Evolutionary conservation across 2,888 invertebrate species (phyloP).

Genomic region (Lumbricus terrestris): DNA sequence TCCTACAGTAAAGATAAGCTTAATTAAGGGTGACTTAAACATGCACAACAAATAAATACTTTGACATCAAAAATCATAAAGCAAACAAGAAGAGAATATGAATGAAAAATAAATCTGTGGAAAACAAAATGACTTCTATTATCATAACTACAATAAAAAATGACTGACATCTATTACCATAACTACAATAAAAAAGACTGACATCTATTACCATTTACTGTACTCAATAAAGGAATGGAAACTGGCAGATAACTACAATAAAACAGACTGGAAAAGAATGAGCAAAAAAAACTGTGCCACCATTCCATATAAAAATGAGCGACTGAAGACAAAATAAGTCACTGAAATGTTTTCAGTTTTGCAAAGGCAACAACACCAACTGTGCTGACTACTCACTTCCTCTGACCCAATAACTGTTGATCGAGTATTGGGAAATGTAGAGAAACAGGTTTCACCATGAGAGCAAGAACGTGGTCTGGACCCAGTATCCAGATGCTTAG

Average conservation of each 20-base stretch:
- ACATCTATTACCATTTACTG: background rate
- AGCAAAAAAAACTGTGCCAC: background rate
- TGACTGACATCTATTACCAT: background rate
- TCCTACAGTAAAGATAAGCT: background rate
- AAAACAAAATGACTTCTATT: background rate
- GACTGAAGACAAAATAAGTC: background rate
- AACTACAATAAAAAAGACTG: background rate
- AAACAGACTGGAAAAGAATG: background rate
- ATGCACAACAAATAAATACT: constrained; percentile 6
- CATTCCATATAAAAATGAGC: background rate
- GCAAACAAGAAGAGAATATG: background rate
- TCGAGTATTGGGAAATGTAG: constrained; percentile 4
- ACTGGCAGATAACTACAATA: background rate
- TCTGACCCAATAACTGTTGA: background rate
- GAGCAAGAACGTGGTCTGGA: background rate
- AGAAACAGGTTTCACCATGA: background rate
- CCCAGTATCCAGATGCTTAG: background rate
- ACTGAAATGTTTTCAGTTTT: background rate
- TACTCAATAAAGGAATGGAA: background rate
- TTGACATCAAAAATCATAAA: background rate
- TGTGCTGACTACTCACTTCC: background rate
- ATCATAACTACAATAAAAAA: no score
- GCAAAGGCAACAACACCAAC: background rate
- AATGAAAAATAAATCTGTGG: background rate
- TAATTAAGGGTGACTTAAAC: background rate